Base-by-base conservation (phyloP, 1,140 invertebrate species). In the Bombus affinis region DNA sequence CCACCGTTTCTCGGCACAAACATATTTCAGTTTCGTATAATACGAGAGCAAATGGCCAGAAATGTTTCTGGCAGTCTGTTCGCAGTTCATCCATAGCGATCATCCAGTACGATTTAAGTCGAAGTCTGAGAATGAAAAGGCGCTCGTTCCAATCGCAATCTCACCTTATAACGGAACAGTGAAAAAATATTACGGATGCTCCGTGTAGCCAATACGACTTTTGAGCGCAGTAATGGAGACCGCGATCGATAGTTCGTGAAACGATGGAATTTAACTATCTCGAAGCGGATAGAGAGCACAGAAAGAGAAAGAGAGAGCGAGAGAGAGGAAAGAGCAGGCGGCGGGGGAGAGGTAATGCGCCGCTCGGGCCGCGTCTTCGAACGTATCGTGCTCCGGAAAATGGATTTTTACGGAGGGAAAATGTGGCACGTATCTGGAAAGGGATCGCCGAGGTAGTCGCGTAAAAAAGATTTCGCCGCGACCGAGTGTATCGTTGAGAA, bases 241-340 rank as follows among this genome's bases (percentile, higher is more conserved):
- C 57, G 77, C 53, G 83, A 80, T 85, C 83, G 83, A 85, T 85
- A 80, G 83, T 77, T 70, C 35, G 77, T 62, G 77, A 80, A 85
- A 85, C 68, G 83, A 80, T 80, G 68, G 68, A 85, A 73, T 85
- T 85, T 85, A 85, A 85, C 83, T 85, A 59, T 79, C 83, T 37
- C 35, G 53, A 59, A 71, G 53, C 68, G 82, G 62, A 62, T 72
- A 72, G 68, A 79, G 35, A 44, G 68, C 39, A 42, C 1, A 18
- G 44, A 37, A 10, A 42, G 57, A 28, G 22, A 18, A 13, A n/a
- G 0, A 9, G 71, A 25, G 35, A 28, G 37, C 0, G 12, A 13
- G 13, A 3, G 15, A 15, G 65, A n/a, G 32, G n/a, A n/a, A 32
- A 8, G 22, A 9, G 37, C 9, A 18, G 10, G 37, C 0, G 28